These are phyloP conservation scores for Trachemys scripta DNA, from an alignment of 2,113 vertebrate genomes.

Conservation along the genomic window DNA sequence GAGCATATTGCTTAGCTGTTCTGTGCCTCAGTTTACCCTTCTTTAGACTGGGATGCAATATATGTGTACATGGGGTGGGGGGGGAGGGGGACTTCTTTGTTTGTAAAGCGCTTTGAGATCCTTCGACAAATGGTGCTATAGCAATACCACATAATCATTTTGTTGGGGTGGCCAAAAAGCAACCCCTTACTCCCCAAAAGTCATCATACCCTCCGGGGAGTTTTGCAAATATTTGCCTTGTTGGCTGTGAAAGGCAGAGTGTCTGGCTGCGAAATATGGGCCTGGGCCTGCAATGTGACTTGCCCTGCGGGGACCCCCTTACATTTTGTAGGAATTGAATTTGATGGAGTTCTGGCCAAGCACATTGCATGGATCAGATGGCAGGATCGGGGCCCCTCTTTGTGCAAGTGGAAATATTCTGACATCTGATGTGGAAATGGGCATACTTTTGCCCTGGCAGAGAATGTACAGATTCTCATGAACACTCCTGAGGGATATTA, in stretches of 20 bases:
- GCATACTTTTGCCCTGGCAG: neutral
- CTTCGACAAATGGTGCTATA: neutral
- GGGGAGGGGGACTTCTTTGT: neutral
- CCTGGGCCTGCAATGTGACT: accelerated
- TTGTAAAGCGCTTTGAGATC: neutral
- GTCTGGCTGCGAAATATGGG: neutral
- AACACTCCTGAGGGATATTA: neutral
- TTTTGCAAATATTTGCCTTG: too few relatives aligned
- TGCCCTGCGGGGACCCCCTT: neutral
- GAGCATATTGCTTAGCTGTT: neutral
- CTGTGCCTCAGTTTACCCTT: neutral
- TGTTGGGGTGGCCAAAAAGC: accelerated
- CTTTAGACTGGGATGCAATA: neutral
- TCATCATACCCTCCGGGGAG: accelerated
- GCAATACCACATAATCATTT: accelerated
- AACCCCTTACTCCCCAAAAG: accelerated
- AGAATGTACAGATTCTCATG: neutral
- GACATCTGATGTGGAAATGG: accelerated
- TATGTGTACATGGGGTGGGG: neutral
- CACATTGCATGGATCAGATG: neutral
- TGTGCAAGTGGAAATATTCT: neutral
- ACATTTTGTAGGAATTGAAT: neutral
- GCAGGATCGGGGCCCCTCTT: accelerated
- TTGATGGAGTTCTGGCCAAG: accelerated
- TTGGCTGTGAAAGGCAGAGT: accelerated